Evolutionary conservation across 1,140 invertebrate species (phyloP).

Genomic region (Psix sp.): DNA sequence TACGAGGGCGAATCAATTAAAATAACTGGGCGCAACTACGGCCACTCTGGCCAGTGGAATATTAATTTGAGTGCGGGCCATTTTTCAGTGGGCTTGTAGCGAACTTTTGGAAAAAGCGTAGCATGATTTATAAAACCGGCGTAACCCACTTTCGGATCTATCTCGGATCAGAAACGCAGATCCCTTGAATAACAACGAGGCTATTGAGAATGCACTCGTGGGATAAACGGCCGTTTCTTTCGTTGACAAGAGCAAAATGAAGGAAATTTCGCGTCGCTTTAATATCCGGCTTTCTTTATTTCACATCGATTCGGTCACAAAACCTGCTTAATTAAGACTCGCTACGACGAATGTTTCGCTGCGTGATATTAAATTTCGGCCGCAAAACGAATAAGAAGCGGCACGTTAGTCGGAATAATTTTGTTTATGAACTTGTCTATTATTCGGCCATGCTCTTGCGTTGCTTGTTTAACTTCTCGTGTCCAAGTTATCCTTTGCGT

Average conservation of each 20-base stretch:
- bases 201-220: constrained; percentile 50
- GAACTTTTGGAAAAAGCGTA: constrained; percentile 19
- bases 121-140: constrained; percentile 34
- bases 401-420: constrained; percentile 39
- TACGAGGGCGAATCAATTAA: no score
- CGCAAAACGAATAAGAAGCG: constrained; percentile 34
- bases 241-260: constrained; percentile 42
- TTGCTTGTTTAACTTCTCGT: constrained; percentile 32
- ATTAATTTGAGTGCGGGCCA: constrained; percentile 2
- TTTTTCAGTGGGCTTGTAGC: constrained; percentile 18
- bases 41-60: not conserved
- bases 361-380: constrained; percentile 16
- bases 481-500: constrained; percentile 43
- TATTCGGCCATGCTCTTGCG: constrained; percentile 24
- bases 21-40: not conserved
- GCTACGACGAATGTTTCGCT: not conserved
- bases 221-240: constrained; percentile 42
- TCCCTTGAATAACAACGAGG: constrained; percentile 47
- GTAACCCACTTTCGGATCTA: constrained; percentile 20
- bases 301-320: no score
- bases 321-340: no score
- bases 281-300: constrained; percentile 55
- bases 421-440: constrained; percentile 48
- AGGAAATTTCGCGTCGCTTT: constrained; percentile 41
- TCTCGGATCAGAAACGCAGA: constrained; percentile 36